Base-by-base conservation (phyloP, 2,888 invertebrate genomes). In the Entomobrya multifasciata region DNA sequence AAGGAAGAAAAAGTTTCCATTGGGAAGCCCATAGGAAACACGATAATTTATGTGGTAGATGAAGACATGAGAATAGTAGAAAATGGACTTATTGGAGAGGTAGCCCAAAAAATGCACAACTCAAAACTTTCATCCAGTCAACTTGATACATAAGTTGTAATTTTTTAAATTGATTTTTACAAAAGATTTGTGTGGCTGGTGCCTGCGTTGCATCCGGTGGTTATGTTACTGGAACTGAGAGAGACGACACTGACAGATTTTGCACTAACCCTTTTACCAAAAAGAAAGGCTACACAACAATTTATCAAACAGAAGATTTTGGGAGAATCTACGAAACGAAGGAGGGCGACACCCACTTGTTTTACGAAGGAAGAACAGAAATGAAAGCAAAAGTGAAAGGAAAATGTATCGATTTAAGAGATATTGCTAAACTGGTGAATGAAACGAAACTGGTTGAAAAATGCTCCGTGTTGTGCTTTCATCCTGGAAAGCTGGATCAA, bases 1-100 rank as follows among this genome's bases (percentile, higher is more conserved):
- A 80, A 27, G 17, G 94, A 95, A 8, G 91, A 89, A 41, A 96
- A 96, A 90, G 95, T 97, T 74, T 97, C 97, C 0, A 97, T 97
- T 90, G 97, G 97, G 20, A 47, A 3, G n/a, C 89, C 89, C 0
- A 81, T 89, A n/a, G 72, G 57, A 20, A 89, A 89, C 27, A 84
- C 84, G 3, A 84, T 77, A 11, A 72, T 88, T 62, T 89, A 88
- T 22, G 77, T 89, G 22, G 74, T 87, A 5, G 87, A 88, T 65
- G 87, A 84, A 36, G 87, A 89, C 47, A 57, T 86, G 78, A 84
- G 76, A 8, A 47, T 86, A 2, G 88, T 87, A 0, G 62, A 86
- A 3, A 44, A 80, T 22, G 88, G 87, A 20, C 62, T 70, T 5
- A 49, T 86, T 52, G 89, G 89, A 15, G 88, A 88, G 41, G 82